Percentiles rank a stretch among this genome's conserved stretches.
phyloP scores from a whole-genome alignment of 2,113 vertebrate genomes.

The Oplegnathus fasciatus region DNA sequence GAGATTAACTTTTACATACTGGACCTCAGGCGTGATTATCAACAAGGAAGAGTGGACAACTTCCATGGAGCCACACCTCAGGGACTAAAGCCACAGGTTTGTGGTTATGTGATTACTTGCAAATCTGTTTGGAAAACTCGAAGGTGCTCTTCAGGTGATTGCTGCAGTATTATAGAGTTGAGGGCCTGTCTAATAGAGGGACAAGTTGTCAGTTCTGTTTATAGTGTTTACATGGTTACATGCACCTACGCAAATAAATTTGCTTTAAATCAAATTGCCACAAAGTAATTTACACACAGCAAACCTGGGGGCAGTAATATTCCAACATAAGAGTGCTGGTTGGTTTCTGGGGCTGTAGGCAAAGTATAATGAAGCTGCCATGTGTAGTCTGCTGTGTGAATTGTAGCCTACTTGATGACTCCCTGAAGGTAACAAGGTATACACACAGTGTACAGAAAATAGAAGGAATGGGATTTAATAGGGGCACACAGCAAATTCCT shows the following conservation, averaged over 20 bases:
- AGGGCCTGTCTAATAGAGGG: background rate
- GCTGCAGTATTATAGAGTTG: background rate
- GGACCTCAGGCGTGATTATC: background rate
- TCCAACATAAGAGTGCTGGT: background rate
- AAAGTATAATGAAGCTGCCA: slow-evolving; percentile 56
- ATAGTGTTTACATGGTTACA: background rate
- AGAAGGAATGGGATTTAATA: background rate
- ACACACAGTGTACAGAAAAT: slow-evolving; percentile 14
- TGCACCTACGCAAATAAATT: background rate
- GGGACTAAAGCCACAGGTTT: background rate
- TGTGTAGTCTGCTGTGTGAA: slow-evolving; percentile 1
- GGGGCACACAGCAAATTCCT: background rate
- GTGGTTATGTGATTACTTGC: background rate
- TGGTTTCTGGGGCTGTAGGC: slow-evolving; percentile 29
- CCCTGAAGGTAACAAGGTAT: slow-evolving; percentile 28
- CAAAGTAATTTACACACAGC: slow-evolving; percentile 21
- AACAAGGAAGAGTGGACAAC: background rate
- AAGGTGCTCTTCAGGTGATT: background rate
- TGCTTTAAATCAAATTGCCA: slow-evolving; percentile 34
- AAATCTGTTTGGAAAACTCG: background rate
- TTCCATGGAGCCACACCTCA: background rate
- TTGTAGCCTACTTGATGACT: slow-evolving; percentile 16
- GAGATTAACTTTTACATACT: background rate
- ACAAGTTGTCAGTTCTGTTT: background rate
- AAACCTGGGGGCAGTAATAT: background rate